A percentile compares a stretch with the other conserved stretches of the same genome.
Conservation (phyloP, 2,113 vertebrate genomes). For the Acinonyx jubatus region DNA sequence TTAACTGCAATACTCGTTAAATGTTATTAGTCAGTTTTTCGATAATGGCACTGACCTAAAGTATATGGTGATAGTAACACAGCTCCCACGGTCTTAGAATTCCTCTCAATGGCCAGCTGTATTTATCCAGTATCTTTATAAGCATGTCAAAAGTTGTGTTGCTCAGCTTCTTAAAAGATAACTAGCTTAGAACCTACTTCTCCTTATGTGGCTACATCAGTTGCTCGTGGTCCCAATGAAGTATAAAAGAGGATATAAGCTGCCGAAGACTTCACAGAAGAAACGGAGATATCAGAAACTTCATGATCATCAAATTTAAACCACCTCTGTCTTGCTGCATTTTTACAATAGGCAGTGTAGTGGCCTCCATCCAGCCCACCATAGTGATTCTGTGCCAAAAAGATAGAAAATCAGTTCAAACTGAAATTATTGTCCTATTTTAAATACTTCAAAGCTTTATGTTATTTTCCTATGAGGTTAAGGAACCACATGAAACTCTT, state of each 20-base stretch:
- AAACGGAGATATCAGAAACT: slow-evolving; percentile 93
- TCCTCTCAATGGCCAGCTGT: not conserved
- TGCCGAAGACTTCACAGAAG: slow-evolving; percentile 95
- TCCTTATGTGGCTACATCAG: slow-evolving; percentile 80
- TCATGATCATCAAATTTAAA: slow-evolving; percentile 99
- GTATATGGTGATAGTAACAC: slow-evolving; percentile 63
- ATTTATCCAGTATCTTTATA: slow-evolving; percentile 35
- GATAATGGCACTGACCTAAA: slow-evolving; percentile 67
- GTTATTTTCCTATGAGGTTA: not conserved
- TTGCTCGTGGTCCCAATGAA: slow-evolving; percentile 86
- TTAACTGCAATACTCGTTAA: slow-evolving; percentile 77
- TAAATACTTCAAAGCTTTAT: not conserved
- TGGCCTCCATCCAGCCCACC: slow-evolving; percentile 97
- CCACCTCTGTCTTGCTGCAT: slow-evolving; percentile 92
- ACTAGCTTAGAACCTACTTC: slow-evolving; percentile 13
- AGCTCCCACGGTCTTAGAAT: slow-evolving; percentile 51
- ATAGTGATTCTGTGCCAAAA: slow-evolving; percentile 93
- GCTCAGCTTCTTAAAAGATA: slow-evolving; percentile 64
- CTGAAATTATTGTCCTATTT: not conserved
- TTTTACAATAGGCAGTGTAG: slow-evolving; percentile 98
- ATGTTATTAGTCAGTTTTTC: slow-evolving; percentile 70
- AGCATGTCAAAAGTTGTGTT: slow-evolving; percentile 61
- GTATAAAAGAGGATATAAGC: slow-evolving; percentile 99
- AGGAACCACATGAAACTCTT: not conserved
- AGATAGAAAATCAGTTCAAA: not conserved